Evolutionary conservation across 2,113 vertebrate species (phyloP).

Genomic region (Canis aureus): DNA sequence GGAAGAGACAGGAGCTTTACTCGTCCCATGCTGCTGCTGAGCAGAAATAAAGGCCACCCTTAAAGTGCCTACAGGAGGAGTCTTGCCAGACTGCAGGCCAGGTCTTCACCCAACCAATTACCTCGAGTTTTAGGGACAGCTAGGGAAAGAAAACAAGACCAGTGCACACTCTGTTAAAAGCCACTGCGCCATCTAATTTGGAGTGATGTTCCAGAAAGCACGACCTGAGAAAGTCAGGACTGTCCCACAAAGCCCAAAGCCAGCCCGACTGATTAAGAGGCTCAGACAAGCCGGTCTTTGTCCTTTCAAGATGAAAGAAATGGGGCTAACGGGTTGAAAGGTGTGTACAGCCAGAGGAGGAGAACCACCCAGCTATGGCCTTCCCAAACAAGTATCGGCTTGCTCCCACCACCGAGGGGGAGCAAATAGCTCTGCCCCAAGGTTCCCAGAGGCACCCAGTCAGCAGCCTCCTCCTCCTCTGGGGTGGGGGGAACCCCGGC

Average conservation of each 20-base stretch:
- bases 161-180: constrained; percentile 23
- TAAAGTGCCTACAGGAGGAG: constrained; percentile 62
- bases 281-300: constrained; percentile 89
- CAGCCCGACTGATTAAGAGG: constrained; percentile 82
- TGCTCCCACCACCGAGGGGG: constrained; percentile 84
- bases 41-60: constrained; percentile 84
- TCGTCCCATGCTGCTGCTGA: constrained; percentile 48
- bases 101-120: constrained; percentile 78
- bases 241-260: constrained; percentile 81
- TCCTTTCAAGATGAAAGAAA: constrained; percentile 89
- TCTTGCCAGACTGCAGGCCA: constrained; percentile 77
- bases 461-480: constrained; percentile 70
- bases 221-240: constrained; percentile 82
- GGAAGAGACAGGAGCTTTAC: constrained; percentile 17
- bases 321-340: constrained; percentile 88
- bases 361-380: constrained; percentile 85
- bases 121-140: constrained; percentile 79
- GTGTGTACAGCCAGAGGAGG: constrained; percentile 83
- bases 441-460: constrained; percentile 71
- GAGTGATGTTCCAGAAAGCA: constrained; percentile 82
- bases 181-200: constrained; percentile 83
- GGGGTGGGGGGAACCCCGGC: neutral
- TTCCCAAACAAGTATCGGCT: constrained; percentile 86
- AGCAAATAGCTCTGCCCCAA: constrained; percentile 78
- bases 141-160: constrained; percentile 74